These are phyloP conservation scores for Polypterus senegalus DNA, from an alignment of 2,113 vertebrate genomes.

Conservation along the genomic window DNA sequence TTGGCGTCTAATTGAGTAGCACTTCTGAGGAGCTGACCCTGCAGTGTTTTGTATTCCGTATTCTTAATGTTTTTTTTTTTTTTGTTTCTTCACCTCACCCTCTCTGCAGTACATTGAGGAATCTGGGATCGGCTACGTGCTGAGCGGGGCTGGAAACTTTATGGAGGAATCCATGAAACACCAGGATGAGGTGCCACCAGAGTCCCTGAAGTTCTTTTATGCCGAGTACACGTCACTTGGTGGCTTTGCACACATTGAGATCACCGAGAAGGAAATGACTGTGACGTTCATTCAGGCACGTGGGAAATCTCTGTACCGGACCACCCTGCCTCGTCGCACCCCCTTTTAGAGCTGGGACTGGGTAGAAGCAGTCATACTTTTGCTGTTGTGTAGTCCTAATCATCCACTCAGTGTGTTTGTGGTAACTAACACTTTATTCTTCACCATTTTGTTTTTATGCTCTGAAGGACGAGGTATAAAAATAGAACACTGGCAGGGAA, in stretches of 20 bases:
- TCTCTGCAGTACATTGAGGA: constrained; percentile 59
- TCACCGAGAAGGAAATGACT: constrained; percentile 53
- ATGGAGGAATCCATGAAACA: constrained; percentile 62
- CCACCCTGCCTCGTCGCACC: constrained; percentile 46
- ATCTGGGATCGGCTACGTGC: constrained; percentile 60
- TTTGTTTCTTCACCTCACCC: background rate
- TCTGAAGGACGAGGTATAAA: no score
- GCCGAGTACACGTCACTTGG: constrained; percentile 56
- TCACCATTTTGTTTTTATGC: no score
- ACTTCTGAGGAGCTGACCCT: no score
- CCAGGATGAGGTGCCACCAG: constrained; percentile 49
- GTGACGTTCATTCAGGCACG: constrained; percentile 64
- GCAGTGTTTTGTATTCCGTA: no score
- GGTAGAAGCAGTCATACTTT: no score
- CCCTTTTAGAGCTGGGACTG: background rate
- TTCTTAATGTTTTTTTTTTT: no score
- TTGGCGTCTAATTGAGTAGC: no score
- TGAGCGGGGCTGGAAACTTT: constrained; percentile 83
- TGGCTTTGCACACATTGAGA: constrained; percentile 64
- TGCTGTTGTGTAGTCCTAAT: no score
- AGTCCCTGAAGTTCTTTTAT: constrained; percentile 67
- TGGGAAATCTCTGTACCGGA: constrained; percentile 70
- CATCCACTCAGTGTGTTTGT: no score
- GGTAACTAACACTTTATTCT: no score
- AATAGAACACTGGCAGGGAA: no score